These are phyloP conservation scores for Drosophila parvula DNA, from an alignment of 1,140 invertebrate species.

Conservation along the genomic window DNA sequence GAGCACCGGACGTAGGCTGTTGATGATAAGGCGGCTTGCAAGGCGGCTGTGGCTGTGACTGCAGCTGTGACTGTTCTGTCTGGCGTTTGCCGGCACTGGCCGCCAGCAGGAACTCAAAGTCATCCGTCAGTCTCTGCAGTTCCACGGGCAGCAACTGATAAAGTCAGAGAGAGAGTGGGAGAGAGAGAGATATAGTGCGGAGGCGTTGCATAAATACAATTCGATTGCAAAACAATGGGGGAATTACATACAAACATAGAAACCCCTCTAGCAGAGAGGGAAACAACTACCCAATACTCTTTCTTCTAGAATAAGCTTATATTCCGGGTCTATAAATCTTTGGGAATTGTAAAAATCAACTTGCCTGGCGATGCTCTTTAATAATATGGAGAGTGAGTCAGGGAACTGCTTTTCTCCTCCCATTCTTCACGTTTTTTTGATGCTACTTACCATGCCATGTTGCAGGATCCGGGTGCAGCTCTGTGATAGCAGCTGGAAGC, in stretches of 20 bases:
- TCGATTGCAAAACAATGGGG: constrained; percentile 23
- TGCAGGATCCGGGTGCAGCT: constrained; percentile 57
- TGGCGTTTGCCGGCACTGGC: constrained; percentile 33
- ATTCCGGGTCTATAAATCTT: background rate
- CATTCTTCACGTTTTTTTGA: background rate
- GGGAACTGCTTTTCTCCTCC: background rate
- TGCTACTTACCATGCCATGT: constrained; percentile 47
- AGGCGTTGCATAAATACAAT: constrained; percentile 23
- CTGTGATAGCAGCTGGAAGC: constrained; percentile 50
- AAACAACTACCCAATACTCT: background rate
- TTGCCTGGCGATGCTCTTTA: background rate
- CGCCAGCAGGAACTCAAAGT: constrained; percentile 68
- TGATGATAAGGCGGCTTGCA: background rate
- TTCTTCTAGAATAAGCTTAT: background rate
- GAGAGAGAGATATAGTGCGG: constrained; percentile 1
- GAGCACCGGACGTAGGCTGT: background rate
- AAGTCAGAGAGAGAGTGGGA: constrained; percentile 2
- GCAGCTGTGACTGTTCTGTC: background rate
- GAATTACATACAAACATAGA: too few species aligned
- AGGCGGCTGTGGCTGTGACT: background rate
- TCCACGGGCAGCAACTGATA: constrained; percentile 31
- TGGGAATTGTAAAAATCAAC: background rate
- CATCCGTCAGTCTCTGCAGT: constrained; percentile 56
- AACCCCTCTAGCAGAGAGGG: too few species aligned
- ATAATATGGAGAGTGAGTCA: background rate